Base-by-base conservation (phyloP, 2,113 vertebrate species). In the Eurystomus gularis region DNA sequence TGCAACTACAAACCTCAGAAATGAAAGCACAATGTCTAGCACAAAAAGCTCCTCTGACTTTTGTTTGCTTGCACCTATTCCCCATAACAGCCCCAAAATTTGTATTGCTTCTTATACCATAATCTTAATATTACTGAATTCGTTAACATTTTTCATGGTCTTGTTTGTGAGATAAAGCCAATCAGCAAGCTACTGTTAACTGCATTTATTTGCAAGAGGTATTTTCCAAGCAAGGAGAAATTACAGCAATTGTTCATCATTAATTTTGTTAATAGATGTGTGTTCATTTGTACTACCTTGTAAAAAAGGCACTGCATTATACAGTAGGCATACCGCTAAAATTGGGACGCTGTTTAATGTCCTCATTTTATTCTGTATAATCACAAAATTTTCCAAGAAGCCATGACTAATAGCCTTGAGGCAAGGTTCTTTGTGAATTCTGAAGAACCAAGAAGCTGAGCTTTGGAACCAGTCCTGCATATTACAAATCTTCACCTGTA, bases 191-290 rank as follows among this genome's bases (percentile, higher is more conserved):
- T 93, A 55, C 49, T 85, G 82, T 77, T 95, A 93, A 90, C 57
- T 17, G 37, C 66, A 60, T 85, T 96, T 87, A 92, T 94, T 85
- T 96, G 51, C 44, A 88, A 80, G 93, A 95, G 58, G 70, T 93
- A 72, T 95, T 96, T 96, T 91, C 75, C 80, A 94, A 90, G 69
- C 49, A 90, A 92, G 70, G 78, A 94, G 87, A 94, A 88, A 94
- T 91, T 93, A 88, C 54, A 73, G 77, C 60, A 85, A 94, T 93
- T 94, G 90, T 82, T 96, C 90, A 88, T 92, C 75, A 80, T 95
- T 97, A 95, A 91, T 92, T 95, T 82, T 91, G 55, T 94, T 96
- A 96, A 96, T 88, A 93, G 88, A 93, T 91, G 57, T 83, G 66
- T 86, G 42, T 82, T 95, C 65, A 37, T 94, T 92, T 92, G 75